Conservation (phyloP, 2,113 vertebrate species). For the Nansenia antarctica region DNA sequence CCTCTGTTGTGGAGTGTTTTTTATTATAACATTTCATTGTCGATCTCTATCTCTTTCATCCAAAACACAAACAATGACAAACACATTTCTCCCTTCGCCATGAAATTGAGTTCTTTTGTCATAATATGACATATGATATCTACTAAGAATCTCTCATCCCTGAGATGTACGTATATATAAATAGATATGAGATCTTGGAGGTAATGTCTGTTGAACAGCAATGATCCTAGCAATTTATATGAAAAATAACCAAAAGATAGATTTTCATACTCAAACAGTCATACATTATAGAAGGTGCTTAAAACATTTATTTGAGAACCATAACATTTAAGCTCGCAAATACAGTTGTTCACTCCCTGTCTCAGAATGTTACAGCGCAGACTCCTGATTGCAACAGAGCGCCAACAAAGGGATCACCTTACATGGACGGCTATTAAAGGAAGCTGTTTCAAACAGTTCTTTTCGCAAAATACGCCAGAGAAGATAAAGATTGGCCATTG, state of each 20-base stretch:
- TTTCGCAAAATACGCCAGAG: slow-evolving; percentile 51
- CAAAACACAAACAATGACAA: slow-evolving; percentile 57
- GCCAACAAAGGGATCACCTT: slow-evolving; percentile 17
- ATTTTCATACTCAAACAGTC: no score
- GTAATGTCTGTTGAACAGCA: no score
- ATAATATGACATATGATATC: slow-evolving; percentile 24
- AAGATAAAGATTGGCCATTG: neutral
- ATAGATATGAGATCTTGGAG: no score
- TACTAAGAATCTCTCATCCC: no score
- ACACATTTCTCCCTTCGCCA: slow-evolving; percentile 56
- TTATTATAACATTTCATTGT: slow-evolving; percentile 53
- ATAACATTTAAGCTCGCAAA: no score
- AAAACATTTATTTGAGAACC: no score
- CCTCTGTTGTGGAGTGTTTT: slow-evolving; percentile 48
- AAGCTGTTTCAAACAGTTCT: slow-evolving; percentile 29
- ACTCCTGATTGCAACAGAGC: neutral
- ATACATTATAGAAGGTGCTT: no score
- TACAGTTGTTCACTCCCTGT: no score
- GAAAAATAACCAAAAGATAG: no score
- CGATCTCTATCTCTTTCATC: slow-evolving; percentile 55
- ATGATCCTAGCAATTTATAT: no score
- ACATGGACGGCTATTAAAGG: slow-evolving; percentile 25
- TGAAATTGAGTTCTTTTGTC: slow-evolving; percentile 57
- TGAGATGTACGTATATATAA: no score
- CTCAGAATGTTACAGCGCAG: neutral